Conservation (phyloP, 2,113 vertebrate species). For the Pungitius pungitius region DNA sequence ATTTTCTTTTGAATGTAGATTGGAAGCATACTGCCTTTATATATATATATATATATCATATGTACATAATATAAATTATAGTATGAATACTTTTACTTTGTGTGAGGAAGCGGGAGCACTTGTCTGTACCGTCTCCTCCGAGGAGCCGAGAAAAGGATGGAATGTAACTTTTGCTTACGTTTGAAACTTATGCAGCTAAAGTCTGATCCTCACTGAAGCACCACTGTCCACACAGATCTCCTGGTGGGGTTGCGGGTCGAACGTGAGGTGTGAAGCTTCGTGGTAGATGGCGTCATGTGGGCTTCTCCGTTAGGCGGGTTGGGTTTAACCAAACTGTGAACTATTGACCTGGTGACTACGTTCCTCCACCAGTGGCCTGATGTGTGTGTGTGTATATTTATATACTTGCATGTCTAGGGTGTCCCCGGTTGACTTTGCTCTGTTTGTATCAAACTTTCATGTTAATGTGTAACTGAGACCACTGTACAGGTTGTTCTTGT, state of each 20-base stretch:
- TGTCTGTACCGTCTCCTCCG: slow-evolving; percentile 26
- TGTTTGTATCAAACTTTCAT: too few species aligned
- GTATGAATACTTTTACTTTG: slow-evolving; percentile 10
- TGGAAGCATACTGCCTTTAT: slow-evolving; percentile 57
- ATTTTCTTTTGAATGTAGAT: slow-evolving; percentile 3
- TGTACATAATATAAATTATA: slow-evolving; percentile 5
- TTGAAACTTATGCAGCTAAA: slow-evolving; percentile 2
- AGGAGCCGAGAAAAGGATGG: slow-evolving; percentile 5
- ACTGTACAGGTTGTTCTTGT: too few species aligned
- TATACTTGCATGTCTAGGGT: background rate
- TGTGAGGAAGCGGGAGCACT: slow-evolving; percentile 3
- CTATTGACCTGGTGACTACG: slow-evolving; percentile 1
- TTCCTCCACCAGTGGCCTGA: slow-evolving; percentile 23
- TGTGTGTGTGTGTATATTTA: too few species aligned
- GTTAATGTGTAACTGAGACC: too few species aligned
- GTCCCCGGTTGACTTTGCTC: too few species aligned
- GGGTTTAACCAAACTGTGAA: slow-evolving; percentile 33
- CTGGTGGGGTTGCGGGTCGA: background rate
- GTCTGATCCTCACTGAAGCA: slow-evolving; percentile 1
- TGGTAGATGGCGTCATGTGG: background rate
- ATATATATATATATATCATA: background rate
- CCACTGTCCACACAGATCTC: background rate
- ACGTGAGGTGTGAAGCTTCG: slow-evolving; percentile 5
- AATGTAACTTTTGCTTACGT: slow-evolving; percentile 41
- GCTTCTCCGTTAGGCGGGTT: slow-evolving; percentile 14